These are phyloP conservation scores for Acrossocheilus wenchowensis DNA, from an alignment of 2,797 vertebrate genomes.

Conservation along the genomic window DNA sequence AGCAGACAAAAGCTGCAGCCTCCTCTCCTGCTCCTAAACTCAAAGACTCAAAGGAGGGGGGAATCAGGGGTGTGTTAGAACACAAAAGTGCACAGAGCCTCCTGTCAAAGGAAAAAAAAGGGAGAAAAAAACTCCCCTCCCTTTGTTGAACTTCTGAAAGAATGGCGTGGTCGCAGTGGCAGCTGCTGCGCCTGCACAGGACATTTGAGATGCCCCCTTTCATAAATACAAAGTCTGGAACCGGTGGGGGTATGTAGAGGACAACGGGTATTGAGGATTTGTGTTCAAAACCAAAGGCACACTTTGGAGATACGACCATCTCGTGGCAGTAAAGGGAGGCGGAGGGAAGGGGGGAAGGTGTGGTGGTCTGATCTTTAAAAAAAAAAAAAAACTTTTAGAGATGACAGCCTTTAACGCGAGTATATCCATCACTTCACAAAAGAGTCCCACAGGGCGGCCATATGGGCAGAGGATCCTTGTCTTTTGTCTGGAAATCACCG, in stretches of 20 bases:
- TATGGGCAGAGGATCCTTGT: conserved; percentile 72
- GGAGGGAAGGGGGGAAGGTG: background rate
- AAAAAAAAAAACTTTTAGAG: conserved; percentile 66
- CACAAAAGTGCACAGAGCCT: conserved; percentile 72
- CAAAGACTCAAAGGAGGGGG: conserved; percentile 60
- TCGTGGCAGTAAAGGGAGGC: conserved; percentile 57
- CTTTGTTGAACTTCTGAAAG: conserved; percentile 71
- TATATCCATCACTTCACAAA: conserved; percentile 76
- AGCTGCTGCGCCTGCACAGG: conserved; percentile 78
- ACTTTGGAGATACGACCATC: conserved; percentile 73
- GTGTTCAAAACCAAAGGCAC: conserved; percentile 75
- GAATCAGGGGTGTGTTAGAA: conserved; percentile 58
- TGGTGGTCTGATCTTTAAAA: conserved; percentile 24
- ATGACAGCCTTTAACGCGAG: conserved; percentile 69
- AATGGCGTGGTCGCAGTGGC: conserved; percentile 72
- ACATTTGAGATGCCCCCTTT: conserved; percentile 76
- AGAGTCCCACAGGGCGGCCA: conserved; percentile 70
- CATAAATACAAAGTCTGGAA: conserved; percentile 76
- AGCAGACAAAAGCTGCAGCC: conserved; percentile 73
- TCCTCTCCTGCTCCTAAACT: conserved; percentile 68
- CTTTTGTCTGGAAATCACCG: conserved; percentile 63
- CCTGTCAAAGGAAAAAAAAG: conserved; percentile 53
- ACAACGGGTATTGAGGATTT: conserved; percentile 51
- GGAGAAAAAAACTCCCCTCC: conserved; percentile 50
- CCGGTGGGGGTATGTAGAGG: conserved; percentile 52